Evolutionary conservation across 2,888 invertebrate species (phyloP), one percentile per base, ranked within the genome.

Genomic region (Altica lythri): DNA sequence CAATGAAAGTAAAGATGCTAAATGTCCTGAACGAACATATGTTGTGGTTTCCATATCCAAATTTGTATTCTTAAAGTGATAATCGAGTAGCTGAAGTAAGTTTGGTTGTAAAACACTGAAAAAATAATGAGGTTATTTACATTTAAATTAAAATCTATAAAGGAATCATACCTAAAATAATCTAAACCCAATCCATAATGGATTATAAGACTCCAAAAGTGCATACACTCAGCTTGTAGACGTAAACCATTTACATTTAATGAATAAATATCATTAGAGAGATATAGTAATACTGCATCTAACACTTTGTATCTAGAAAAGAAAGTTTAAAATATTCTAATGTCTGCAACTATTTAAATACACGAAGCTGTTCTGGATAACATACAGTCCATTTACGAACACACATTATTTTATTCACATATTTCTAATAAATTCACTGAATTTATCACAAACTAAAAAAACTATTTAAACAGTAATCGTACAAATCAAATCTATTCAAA

Each of bases 191-290:
- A 67, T 18, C 78, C 79, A 68, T 82, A 83, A 61, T 79, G 75
- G 4, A 85, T 60, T 16, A 85, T 73, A 53, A 83, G 79, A 19
- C 81, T 78, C 72, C 84, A 79, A 27, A 83, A 75, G 68, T 82
- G 79, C 55, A 83, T 80, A 32, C 81, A 78, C 77, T 88, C 88
- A 17, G 83, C 84, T 74, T 88, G 88, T 54, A 87, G 72, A 58
- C 77, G 77, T 38, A 84, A 68, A 2, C 82, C 80, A 68, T 79
- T 79, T 8, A 78, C 77, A 47, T 81, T 79, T 54, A 78, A 75
- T 1, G 80, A 77, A 57, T 72, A 71, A 29, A 72, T 74, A 54
- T 82, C 81, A 61, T 77, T 82, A 59, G 79, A 79, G 37, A 85
- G 72, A 64, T 85, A 86, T 29, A 78, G 77, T 5, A 80, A 70